Base-by-base conservation (phyloP, 2,113 vertebrate species). In the Cettia cetti region DNA sequence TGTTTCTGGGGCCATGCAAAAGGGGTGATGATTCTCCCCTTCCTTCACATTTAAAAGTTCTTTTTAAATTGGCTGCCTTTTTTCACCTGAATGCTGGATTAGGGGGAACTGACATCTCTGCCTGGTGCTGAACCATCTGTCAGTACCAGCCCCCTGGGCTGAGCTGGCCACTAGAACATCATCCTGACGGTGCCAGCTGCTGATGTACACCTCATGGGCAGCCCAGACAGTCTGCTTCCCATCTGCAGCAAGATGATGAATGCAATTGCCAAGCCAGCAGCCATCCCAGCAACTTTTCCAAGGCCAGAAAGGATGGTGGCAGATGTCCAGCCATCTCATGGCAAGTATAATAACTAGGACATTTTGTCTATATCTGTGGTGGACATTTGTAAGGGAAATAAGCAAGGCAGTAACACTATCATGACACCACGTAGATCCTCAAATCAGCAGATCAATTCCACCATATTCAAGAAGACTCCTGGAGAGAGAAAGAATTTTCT, bases 221-320 rank as follows among this genome's bases (percentile, higher is more conserved):
- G 92, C 24, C 98, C 98, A 0, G 98, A 98, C 39, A 87, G 95
- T 11, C 33, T 99, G 65, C 98, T 98, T 0, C 63, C 76, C 7
- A 65, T 97, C 50, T 99, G 98, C 98, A 97, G 97, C 10, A 82
- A 94, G 60, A 97, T 98, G 45, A 99, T 98, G 98, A 97, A 77
- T 66, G 97, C 88, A 4, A 89, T 98, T 24, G 97, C 98, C 4
- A 98, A 98, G 20, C 96, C 99, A 53, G 98, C 98, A 11, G 96
- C 65, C 4, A 96, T 91, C 52, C 97, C 98, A 37, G 93, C 95
- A 70, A 97, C 96, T 33, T 97, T 99, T 65, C 95, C 97, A 8
- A 97, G 98, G 71, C 99, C 98, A 56, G 98, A 99, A 88, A 98
- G 98, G 24, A 97, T 98, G 60, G 98, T 99, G 5, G 83, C 98